Percentiles rank a stretch among this genome's conserved stretches.
phyloP scores from a whole-genome alignment of 2,113 vertebrate genomes.

The Antechinus flavipes region DNA sequence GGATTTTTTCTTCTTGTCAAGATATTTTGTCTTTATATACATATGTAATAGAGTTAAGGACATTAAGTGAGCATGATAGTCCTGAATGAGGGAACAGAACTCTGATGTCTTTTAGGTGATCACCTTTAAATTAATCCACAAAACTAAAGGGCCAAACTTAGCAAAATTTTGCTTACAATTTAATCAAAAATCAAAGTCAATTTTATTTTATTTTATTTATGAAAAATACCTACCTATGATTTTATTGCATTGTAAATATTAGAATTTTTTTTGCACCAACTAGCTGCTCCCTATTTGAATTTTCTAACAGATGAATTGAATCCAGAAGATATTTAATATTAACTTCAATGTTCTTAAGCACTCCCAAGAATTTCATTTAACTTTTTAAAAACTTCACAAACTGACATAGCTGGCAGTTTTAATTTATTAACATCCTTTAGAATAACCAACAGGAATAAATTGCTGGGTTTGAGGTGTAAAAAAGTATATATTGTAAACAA shows the following conservation, averaged over 20 bases:
- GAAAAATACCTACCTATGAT: not conserved
- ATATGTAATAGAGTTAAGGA: not conserved
- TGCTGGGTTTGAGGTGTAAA: not conserved
- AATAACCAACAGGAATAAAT: not conserved
- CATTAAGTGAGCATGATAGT: not conserved
- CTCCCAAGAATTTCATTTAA: not conserved
- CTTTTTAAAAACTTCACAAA: not conserved
- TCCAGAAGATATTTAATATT: not conserved
- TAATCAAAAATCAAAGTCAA: not conserved
- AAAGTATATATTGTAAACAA: not conserved
- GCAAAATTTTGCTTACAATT: not conserved
- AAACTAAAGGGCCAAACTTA: not conserved
- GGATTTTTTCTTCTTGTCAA: too few species aligned
- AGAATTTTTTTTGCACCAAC: not conserved
- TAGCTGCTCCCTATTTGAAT: not conserved
- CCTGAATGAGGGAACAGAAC: not conserved
- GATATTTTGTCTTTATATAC: too few species aligned
- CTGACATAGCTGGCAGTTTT: not conserved
- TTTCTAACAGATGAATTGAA: not conserved
- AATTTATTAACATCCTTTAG: not conserved
- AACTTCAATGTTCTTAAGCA: not conserved
- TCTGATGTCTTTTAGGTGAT: not conserved
- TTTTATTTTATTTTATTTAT: not conserved
- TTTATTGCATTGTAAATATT: not conserved
- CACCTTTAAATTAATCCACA: not conserved